Evolutionary conservation across 1,140 invertebrate genomes (phyloP).

Genomic region (Drosophila rufa): DNA sequence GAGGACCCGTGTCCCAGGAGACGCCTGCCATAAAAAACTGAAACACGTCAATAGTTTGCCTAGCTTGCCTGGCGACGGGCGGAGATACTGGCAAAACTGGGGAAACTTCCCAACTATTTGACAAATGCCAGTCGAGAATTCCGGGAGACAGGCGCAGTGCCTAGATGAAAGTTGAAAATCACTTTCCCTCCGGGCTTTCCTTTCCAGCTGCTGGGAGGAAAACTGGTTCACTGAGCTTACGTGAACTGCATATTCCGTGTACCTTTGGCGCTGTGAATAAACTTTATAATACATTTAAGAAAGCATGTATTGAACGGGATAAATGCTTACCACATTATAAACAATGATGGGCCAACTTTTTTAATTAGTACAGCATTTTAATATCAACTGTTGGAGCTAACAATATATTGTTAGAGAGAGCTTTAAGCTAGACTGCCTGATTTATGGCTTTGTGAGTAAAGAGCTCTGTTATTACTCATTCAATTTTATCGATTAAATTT

Average conservation of each 20-base stretch:
- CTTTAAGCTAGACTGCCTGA: not conserved
- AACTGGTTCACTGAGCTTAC: slow-evolving; percentile 4
- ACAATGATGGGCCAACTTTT: not conserved
- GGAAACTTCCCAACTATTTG: slow-evolving; percentile 58
- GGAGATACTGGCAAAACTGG: not conserved
- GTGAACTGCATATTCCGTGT: slow-evolving; percentile 9
- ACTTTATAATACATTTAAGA: not conserved
- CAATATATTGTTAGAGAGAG: too few species aligned
- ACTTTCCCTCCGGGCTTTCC: slow-evolving; percentile 3
- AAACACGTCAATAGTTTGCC: slow-evolving; percentile 51
- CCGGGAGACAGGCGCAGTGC: slow-evolving; percentile 5
- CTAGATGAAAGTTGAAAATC: slow-evolving; percentile 29
- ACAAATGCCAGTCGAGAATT: slow-evolving; percentile 54
- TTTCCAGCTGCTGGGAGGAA: not conserved
- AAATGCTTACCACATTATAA: not conserved
- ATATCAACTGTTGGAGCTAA: not conserved
- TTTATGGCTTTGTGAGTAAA: not conserved
- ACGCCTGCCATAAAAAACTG: slow-evolving; percentile 34
- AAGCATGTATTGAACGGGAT: not conserved
- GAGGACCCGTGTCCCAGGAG: slow-evolving; percentile 39
- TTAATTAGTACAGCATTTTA: not conserved
- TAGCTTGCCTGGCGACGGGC: too few species aligned
- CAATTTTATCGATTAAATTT: not conserved
- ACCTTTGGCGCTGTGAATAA: not conserved
- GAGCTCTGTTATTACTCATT: not conserved